These are phyloP conservation scores for Oostethus manadensis DNA, from an alignment of 2,113 vertebrate species.

Conservation along the genomic window DNA sequence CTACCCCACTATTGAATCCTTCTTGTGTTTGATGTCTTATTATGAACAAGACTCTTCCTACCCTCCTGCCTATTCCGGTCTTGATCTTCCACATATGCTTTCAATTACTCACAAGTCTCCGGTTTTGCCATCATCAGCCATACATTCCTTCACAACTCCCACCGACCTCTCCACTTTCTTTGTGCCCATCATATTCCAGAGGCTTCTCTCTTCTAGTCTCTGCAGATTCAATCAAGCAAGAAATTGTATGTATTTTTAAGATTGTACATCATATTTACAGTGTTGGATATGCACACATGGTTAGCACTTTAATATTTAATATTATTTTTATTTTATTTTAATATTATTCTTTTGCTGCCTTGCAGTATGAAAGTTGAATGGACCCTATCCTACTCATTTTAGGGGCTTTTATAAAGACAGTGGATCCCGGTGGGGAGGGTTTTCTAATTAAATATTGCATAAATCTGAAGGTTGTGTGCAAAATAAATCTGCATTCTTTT, in stretches of 20 bases:
- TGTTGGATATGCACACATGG: no score
- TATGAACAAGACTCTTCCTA: background rate
- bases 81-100: background rate
- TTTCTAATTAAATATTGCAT: no score
- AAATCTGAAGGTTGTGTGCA: no score
- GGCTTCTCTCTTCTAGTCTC: background rate
- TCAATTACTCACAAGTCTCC: background rate
- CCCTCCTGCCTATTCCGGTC: background rate
- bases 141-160: background rate
- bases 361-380: no score
- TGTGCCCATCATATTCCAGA: background rate
- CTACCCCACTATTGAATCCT: background rate
- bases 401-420: no score
- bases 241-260: background rate
- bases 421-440: no score
- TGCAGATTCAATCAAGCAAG: background rate
- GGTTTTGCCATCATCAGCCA: background rate
- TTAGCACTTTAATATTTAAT: no score
- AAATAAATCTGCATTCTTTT: no score
- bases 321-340: no score
- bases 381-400: no score
- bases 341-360: no score
- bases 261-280: background rate
- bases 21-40: background rate
- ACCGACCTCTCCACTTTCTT: background rate